Conservation (phyloP, 2,797 vertebrate genomes). For the Melanitta fusca region DNA sequence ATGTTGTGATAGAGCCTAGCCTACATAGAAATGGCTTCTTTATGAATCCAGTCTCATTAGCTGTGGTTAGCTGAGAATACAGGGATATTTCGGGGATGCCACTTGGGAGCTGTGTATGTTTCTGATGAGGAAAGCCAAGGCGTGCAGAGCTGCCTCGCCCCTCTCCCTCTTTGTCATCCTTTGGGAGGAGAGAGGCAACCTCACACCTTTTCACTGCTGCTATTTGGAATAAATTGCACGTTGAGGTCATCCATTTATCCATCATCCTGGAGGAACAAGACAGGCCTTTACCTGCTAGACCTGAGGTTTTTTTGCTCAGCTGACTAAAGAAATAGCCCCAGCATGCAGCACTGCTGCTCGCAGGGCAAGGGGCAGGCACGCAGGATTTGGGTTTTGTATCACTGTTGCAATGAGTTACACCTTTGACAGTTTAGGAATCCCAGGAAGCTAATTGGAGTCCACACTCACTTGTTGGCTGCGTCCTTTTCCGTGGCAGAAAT, state of each 20-base stretch:
- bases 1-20: neutral
- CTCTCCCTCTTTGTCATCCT: neutral
- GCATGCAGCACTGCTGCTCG: neutral
- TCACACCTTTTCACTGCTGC: neutral
- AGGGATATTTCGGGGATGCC: neutral
- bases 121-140: neutral
- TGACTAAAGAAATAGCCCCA: neutral
- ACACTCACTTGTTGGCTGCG: neutral
- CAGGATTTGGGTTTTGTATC: neutral
- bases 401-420: neutral
- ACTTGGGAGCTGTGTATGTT: neutral
- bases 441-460: neutral
- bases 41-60: neutral
- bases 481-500: neutral
- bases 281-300: neutral
- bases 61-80: neutral
- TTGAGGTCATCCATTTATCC: neutral
- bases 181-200: neutral
- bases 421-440: neutral
- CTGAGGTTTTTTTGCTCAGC: neutral
- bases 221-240: neutral
- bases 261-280: neutral
- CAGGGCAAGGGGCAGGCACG: neutral
- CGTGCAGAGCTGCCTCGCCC: neutral
- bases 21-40: neutral